phyloP scores from a whole-genome alignment of 2,797 vertebrate genomes.

The Craterocephalus amniculus region DNA sequence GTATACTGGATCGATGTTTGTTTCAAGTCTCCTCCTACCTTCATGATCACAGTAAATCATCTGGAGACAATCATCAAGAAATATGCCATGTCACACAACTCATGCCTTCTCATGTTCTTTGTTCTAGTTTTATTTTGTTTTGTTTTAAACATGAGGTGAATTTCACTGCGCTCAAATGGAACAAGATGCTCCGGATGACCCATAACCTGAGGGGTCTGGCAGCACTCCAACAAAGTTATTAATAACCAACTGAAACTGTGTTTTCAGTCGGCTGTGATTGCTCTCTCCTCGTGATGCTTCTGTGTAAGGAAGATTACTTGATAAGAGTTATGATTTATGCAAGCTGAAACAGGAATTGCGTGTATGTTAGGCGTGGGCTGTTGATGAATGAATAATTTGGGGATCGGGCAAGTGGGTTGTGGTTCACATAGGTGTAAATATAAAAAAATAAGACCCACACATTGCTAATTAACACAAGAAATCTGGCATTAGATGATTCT shows the following conservation, averaged over 20 bases:
- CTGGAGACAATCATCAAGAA: neutral
- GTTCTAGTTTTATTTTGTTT: neutral
- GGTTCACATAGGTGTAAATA: neutral
- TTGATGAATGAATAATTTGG: neutral
- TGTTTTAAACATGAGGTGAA: constrained; percentile 1
- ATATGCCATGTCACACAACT: neutral
- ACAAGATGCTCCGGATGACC: constrained; percentile 3
- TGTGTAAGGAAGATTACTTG: neutral
- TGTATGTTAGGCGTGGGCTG: neutral
- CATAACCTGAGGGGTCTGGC: constrained; percentile 1
- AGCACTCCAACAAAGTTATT: constrained; percentile 15
- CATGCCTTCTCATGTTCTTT: neutral
- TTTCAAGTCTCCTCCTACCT: neutral
- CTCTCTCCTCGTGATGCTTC: neutral
- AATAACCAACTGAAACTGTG: constrained; percentile 13
- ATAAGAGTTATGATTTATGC: neutral
- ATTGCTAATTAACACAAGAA: neutral
- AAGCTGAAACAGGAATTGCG: neutral
- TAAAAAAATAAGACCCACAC: neutral
- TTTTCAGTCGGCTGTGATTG: neutral
- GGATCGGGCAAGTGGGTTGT: neutral
- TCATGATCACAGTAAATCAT: neutral
- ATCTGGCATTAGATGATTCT: neutral
- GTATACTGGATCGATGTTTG: neutral
- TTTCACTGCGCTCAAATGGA: constrained; percentile 5